Evolutionary conservation across 2,797 vertebrate species (phyloP).

Genomic region (Tympanoctomys barrerae): DNA sequence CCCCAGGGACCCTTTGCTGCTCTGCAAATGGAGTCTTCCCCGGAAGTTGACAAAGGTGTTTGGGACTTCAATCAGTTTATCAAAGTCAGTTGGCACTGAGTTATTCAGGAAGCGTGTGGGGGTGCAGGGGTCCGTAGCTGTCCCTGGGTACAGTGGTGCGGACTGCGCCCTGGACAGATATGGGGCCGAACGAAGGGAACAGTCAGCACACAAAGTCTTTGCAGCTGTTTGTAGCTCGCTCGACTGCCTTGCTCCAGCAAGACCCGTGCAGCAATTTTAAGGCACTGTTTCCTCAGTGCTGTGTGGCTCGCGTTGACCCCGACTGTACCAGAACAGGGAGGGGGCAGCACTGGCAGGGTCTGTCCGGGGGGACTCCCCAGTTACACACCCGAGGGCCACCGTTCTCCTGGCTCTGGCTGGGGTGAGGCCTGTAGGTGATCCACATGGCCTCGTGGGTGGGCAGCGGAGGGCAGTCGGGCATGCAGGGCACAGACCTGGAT

Average conservation of each 20-base stretch:
- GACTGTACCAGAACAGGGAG: background rate
- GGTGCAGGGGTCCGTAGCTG: background rate
- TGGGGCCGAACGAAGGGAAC: accelerated
- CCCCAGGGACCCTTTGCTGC: background rate
- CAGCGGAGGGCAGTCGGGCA: background rate
- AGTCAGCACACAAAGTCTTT: background rate
- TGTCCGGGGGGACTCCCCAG: background rate
- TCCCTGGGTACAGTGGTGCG: background rate
- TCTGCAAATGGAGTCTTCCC: background rate
- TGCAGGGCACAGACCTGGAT: constrained; percentile 47
- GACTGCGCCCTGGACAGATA: background rate
- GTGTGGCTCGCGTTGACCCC: background rate
- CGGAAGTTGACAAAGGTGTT: background rate
- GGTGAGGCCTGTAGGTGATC: constrained; percentile 68
- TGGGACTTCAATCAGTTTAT: background rate
- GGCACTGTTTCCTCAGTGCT: background rate
- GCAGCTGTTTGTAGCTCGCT: background rate
- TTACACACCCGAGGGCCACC: constrained; percentile 60
- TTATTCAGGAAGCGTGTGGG: background rate
- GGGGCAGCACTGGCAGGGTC: background rate
- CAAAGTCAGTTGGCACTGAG: background rate
- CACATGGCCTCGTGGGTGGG: constrained; percentile 50
- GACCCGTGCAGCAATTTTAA: background rate
- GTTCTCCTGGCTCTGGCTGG: constrained; percentile 33
- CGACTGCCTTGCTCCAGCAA: background rate